These are phyloP conservation scores for Maniola hyperantus DNA, from an alignment of 2,888 invertebrate species.

Conservation along the genomic window DNA sequence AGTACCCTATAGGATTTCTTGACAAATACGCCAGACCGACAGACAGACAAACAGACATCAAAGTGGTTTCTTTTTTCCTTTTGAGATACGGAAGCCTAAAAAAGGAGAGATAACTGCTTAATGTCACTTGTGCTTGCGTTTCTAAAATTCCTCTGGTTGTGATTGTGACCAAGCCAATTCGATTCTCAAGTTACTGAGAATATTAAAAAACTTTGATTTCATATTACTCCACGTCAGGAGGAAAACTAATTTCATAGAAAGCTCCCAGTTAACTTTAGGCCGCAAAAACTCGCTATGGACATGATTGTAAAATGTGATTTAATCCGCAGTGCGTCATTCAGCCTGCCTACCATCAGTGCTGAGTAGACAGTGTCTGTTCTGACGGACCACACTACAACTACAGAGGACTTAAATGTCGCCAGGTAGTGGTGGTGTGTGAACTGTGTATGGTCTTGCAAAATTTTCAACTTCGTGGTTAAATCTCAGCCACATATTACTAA, in stretches of 20 bases:
- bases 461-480: no score
- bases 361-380: not conserved
- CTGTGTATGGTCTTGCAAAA: no score
- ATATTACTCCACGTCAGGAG: conserved; percentile 6
- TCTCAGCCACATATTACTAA: no score
- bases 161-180: not conserved
- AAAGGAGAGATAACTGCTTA: not conserved
- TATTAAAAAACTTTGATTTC: conserved; percentile 20
- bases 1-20: no score
- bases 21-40: no score
- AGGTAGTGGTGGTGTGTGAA: no score
- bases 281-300: conserved; percentile 10
- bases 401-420: no score
- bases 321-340: conserved; percentile 24
- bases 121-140: no score
- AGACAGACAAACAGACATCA: no score
- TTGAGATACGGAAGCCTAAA: no score
- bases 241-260: conserved; percentile 17
- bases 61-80: no score
- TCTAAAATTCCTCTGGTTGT: not conserved
- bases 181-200: not conserved
- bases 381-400: not conserved
- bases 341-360: not conserved
- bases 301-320: conserved; percentile 19
- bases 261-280: conserved; percentile 11